Base-by-base conservation (phyloP, 2,797 vertebrate species). In the Taeniopygia guttata region DNA sequence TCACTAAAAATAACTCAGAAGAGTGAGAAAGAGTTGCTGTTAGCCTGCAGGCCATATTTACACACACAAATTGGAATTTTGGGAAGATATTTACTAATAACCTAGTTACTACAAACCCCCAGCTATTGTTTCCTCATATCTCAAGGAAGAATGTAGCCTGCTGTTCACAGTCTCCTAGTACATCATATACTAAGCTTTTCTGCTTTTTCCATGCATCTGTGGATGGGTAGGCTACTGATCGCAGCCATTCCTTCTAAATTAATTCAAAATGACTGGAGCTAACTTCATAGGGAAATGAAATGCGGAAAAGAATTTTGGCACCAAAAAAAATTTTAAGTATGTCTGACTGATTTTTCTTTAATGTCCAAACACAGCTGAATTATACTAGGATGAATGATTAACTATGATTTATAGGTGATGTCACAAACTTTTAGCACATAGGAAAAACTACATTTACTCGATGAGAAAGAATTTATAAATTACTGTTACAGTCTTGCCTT, bases 181-280 rank as follows among this genome's bases (percentile, higher is more conserved):
- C 29, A 89, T 18, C 32, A 55, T n/a, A 84, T 20, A 64, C 20
- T 70, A 64, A 87, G 21, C 15, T 92, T 68, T 62, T 51, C 56
- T 81, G 30, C 1, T 7, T 77, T 93, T 77, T 77, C 27, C 30
- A 38, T 66, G 64, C 43, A 67, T 90, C 56, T 91, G 43, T 59
- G 66, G 56, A 55, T 93, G 77, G 38, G n/a, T 60, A 69, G 74
- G 78, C 2, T 22, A 86, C 25, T 93, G 80, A 94, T 38, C 83
- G 66, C 86, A 91, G n/a, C 36, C 48, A 86, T 85, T 91, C 55
- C 40, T 91, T 72, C 66, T 85, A 88, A 95, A 95, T 89, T 27
- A 94, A 91, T 93, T 91, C 76, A 95, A 93, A 96, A 96, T 86
- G 11, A 81, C 66, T 91, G 38, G 49, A 92, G 64, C 27, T 86